A percentile compares a stretch with the other conserved stretches of the same genome.
Evolutionary conservation across 2,888 invertebrate genomes (phyloP).

Genomic region (Bimastos eiseni): DNA sequence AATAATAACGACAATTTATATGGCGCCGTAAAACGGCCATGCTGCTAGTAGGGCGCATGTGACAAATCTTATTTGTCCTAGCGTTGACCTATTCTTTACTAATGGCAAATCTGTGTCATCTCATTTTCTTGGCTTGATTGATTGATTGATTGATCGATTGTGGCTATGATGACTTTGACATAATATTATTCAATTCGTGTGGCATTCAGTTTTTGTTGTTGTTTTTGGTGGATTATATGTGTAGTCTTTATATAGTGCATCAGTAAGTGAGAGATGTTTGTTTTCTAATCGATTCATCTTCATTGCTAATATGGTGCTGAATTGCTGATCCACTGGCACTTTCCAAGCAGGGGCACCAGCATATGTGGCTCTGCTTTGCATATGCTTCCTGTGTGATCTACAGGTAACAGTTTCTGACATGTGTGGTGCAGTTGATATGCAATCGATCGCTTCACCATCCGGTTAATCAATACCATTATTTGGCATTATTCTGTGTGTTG

Average conservation of each 20-base stretch:
- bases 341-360: background rate
- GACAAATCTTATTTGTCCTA: background rate
- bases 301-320: background rate
- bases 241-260: background rate
- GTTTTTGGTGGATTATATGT: background rate
- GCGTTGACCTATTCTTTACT: background rate
- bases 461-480: no score
- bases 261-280: background rate
- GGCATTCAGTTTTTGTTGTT: background rate
- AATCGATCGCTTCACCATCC: no score
- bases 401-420: background rate
- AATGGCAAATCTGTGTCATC: constrained; percentile 13
- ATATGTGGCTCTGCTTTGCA: background rate
- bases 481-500: no score
- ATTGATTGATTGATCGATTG: no score
- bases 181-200: background rate
- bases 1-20: no score
- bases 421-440: background rate
- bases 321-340: background rate
- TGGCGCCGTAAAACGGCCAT: no score
- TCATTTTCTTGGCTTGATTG: background rate
- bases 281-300: background rate
- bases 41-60: no score
- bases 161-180: background rate
- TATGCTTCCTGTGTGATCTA: background rate